phyloP scores from a whole-genome alignment of 2,888 invertebrate genomes.

The Thera obeliscata region DNA sequence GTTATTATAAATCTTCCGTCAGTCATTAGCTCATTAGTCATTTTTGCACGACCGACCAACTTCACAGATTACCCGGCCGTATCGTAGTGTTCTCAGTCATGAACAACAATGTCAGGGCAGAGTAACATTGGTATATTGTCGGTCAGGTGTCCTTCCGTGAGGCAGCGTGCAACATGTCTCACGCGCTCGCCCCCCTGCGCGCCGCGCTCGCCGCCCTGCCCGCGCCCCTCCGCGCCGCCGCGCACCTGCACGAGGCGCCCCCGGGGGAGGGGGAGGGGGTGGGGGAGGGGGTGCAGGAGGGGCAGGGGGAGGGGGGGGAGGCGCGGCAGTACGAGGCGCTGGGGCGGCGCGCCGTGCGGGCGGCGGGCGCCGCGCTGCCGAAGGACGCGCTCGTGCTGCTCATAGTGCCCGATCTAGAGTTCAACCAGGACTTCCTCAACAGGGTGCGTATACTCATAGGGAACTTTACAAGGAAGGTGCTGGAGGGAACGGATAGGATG shows the following conservation, averaged over 20 bases:
- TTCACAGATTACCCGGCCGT: too few relatives aligned
- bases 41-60: too few relatives aligned
- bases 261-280: constrained; percentile 19
- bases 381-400: constrained; percentile 89
- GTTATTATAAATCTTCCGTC: too few relatives aligned
- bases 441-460: constrained; percentile 81
- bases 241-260: constrained; percentile 21
- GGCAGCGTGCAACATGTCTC: not conserved
- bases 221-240: constrained; percentile 7
- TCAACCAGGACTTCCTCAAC: constrained; percentile 94
- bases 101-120: not conserved
- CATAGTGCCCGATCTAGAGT: constrained; percentile 87
- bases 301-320: constrained; percentile 23
- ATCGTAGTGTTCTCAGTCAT: too few relatives aligned
- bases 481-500: too few relatives aligned
- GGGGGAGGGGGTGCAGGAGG: not conserved
- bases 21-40: too few relatives aligned
- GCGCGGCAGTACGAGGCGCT: constrained; percentile 12
- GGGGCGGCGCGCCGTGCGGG: constrained; percentile 81
- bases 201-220: constrained; percentile 13
- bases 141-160: constrained; percentile 2
- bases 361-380: constrained; percentile 72
- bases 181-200: constrained; percentile 14
- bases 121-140: too few relatives aligned
- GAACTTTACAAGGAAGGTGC: too few relatives aligned